Percentiles rank a stretch among this genome's conserved stretches.
Conservation (phyloP, 2,888 invertebrate species). For the Mechanitis messenoides region DNA sequence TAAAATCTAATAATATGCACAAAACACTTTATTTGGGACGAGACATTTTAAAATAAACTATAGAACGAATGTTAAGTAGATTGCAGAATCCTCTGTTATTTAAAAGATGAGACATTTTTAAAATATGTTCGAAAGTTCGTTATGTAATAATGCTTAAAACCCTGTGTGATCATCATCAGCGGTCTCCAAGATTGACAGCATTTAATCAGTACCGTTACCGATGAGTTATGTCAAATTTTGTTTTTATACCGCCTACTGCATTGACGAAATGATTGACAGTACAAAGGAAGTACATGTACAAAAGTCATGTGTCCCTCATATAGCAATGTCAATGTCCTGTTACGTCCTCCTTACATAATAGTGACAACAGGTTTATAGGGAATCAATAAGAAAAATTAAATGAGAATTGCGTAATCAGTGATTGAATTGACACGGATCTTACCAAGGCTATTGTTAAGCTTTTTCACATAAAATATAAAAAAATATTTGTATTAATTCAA, state of each 20-base stretch:
- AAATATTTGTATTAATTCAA: not conserved
- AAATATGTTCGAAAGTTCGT: slow-evolving; percentile 16
- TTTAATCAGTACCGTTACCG: slow-evolving; percentile 1
- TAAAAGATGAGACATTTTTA: not conserved
- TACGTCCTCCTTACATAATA: slow-evolving; percentile 30
- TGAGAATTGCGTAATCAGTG: slow-evolving; percentile 17
- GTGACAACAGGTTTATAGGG: slow-evolving; percentile 24
- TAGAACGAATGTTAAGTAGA: slow-evolving; percentile 24
- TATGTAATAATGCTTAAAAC: slow-evolving; percentile 16
- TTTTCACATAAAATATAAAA: slow-evolving; percentile 5
- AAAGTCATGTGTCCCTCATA: slow-evolving; percentile 36
- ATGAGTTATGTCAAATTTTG: slow-evolving; percentile 20
- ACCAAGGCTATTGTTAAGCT: slow-evolving; percentile 13
- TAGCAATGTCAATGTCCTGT: slow-evolving; percentile 50
- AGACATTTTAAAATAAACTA: not conserved
- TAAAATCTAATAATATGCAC: not conserved
- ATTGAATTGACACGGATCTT: slow-evolving; percentile 10
- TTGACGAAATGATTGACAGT: slow-evolving; percentile 31
- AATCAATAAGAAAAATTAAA: slow-evolving; percentile 18
- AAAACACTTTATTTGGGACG: slow-evolving; percentile 4
- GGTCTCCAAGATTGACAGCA: not conserved
- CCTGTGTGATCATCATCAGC: slow-evolving; percentile 4
- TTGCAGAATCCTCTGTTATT: slow-evolving; percentile 19
- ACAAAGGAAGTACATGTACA: slow-evolving; percentile 46
- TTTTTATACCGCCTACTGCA: slow-evolving; percentile 19